Evolutionary conservation across 2,113 vertebrate species (phyloP).

Genomic region (Aplodontia rufa): DNA sequence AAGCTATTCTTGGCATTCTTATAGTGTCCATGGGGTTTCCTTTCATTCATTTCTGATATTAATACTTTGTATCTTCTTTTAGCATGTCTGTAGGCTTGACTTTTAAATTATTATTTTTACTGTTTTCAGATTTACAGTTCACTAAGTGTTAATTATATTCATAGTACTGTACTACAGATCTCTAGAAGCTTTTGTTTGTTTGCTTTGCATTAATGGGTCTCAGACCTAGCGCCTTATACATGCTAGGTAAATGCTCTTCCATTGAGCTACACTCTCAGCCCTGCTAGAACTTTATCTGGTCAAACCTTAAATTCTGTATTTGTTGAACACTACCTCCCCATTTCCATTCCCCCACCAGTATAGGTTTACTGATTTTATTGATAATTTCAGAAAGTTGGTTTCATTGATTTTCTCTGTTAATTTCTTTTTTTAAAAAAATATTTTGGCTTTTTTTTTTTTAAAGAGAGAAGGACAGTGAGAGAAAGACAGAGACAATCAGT

Average conservation of each 20-base stretch:
- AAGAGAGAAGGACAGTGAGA: too few species aligned
- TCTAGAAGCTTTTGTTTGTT: too few species aligned
- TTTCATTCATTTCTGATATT: neutral
- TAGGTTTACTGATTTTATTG: slow-evolving; percentile 1
- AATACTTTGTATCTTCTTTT: neutral
- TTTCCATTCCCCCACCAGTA: neutral
- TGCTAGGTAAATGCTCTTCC: too few species aligned
- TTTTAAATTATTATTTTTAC: neutral
- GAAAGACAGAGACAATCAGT: too few species aligned
- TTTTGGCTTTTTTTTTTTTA: too few species aligned
- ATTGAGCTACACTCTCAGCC: too few species aligned
- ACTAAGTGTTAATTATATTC: neutral
- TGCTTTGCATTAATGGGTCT: too few species aligned
- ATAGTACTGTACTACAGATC: neutral
- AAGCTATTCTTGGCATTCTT: neutral
- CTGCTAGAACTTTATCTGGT: neutral
- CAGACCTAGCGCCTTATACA: too few species aligned
- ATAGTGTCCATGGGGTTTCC: neutral
- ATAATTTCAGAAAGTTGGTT: neutral
- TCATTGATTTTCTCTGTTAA: neutral
- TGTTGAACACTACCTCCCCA: neutral
- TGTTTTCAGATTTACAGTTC: neutral
- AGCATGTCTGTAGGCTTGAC: neutral
- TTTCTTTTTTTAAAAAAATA: neutral
- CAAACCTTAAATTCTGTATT: neutral